Base-by-base conservation (phyloP, 2,888 invertebrate genomes). In the Unio pictorum region DNA sequence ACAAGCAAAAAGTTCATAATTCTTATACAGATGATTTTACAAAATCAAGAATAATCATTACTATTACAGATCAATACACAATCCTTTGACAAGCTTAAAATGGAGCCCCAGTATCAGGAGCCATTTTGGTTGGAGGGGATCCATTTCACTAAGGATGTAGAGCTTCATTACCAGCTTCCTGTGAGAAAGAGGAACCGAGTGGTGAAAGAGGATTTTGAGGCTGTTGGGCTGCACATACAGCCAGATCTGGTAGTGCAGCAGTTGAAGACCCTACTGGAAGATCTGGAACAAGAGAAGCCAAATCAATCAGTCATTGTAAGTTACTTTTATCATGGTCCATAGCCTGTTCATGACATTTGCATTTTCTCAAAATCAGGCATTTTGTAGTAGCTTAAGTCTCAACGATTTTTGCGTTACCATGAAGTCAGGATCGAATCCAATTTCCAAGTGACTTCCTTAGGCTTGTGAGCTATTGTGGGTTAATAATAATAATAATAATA, bases 121-220 rank as follows among this genome's bases (percentile, higher is more conserved):
- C 45, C 82, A 15, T 78, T 76, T 4, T 83, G 83, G 83, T 66
- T 83, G 1, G 69, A 78, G 65, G 73, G 66, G 20, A 69, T 78
- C 2, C 64, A 76, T 56, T 82, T 80, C 76, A 74, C 76, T 0
- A 69, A 75, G 23, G 68, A 74, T 28, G 55, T 77, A 18, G 72
- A 79, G 64, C 67, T 75, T 57, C 69, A 72, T 20, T 81, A 81
- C 66, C 72, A 69, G 17, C 57, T 83, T 58, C 79, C 79, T 18
- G 64, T 74, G 28, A 72, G 73, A 8, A 81, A 78, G 45, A 61
- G 72, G 17, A 75, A 71, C 45, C 68, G 74, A 15, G 70, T 76
- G 23, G 57, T 81, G 64, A 76, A 81, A 63, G 77, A 76, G n/a
- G 81, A 81, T 30, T 62, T 74, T 7, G 81, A 81, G 61, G 64